Evolutionary conservation across 2,888 invertebrate genomes (phyloP).

Genomic region (Stenchaetothrips biformis): DNA sequence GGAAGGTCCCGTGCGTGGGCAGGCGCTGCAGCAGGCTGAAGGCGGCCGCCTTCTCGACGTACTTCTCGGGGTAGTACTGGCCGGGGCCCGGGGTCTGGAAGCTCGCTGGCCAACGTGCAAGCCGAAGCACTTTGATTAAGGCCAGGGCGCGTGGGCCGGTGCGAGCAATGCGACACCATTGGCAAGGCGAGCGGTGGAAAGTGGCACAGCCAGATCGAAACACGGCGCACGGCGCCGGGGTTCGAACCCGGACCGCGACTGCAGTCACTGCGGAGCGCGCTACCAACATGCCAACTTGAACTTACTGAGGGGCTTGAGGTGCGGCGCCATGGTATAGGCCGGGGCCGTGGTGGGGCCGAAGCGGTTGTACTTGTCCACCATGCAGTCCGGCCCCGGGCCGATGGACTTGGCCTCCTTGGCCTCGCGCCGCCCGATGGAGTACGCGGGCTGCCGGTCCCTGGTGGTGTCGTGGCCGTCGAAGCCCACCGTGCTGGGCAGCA

Average conservation of each 20-base stretch:
- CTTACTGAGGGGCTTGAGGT: neutral
- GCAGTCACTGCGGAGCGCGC: no score
- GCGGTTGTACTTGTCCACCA: conserved; percentile 51
- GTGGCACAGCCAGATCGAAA: no score
- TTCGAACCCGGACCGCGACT: neutral
- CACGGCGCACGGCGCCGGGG: no score
- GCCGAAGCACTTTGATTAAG: no score
- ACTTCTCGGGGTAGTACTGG: conserved; percentile 59
- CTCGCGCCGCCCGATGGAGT: conserved; percentile 53
- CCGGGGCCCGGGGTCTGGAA: conserved; percentile 58
- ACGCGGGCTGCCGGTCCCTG: conserved; percentile 58
- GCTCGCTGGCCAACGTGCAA: no score
- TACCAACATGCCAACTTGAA: neutral
- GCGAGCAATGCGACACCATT: no score
- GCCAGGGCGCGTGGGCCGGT: no score
- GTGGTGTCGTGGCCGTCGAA: conserved; percentile 59
- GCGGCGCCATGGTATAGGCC: conserved; percentile 50
- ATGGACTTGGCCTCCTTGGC: conserved; percentile 39
- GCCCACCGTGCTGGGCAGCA: conserved; percentile 58
- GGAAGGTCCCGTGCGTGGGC: conserved; percentile 49
- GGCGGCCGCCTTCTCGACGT: conserved; percentile 42
- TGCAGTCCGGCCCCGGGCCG: conserved; percentile 49
- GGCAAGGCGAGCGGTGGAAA: no score
- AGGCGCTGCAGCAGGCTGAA: conserved; percentile 22
- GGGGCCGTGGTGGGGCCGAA: conserved; percentile 50